Evolutionary conservation across 2,797 vertebrate species (phyloP).

Genomic region (Rhabdomys pumilio): DNA sequence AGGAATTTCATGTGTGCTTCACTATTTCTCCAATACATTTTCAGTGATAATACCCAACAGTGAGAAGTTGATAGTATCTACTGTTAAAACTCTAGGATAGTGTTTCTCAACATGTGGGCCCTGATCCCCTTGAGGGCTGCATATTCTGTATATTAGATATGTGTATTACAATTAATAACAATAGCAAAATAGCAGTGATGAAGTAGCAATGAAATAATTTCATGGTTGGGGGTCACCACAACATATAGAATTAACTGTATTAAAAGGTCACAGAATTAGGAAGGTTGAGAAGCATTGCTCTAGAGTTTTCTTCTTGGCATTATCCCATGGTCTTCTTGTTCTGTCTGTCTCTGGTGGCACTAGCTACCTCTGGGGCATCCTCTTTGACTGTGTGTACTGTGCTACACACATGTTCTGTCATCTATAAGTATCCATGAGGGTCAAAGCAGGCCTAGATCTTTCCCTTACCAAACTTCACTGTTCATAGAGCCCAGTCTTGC

Average conservation of each 20-base stretch:
- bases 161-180: not conserved
- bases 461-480: not conserved
- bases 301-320: not conserved
- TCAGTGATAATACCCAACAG: not conserved
- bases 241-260: not conserved
- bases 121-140: not conserved
- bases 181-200: not conserved
- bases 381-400: not conserved
- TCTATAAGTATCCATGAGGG: not conserved
- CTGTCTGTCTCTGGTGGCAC: not conserved
- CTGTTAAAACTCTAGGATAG: not conserved
- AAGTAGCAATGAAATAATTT: not conserved
- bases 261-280: not conserved
- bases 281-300: not conserved
- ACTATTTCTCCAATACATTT: not conserved
- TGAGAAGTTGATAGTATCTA: not conserved
- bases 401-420: not conserved
- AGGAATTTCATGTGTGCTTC: not conserved
- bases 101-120: not conserved
- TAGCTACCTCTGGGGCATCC: not conserved
- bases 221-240: not conserved
- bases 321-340: not conserved
- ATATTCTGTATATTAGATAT: not conserved
- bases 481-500: not conserved
- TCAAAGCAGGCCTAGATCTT: not conserved